Base-by-base conservation (phyloP, 2,113 vertebrate genomes). In the Dendropsophus ebraccatus region DNA sequence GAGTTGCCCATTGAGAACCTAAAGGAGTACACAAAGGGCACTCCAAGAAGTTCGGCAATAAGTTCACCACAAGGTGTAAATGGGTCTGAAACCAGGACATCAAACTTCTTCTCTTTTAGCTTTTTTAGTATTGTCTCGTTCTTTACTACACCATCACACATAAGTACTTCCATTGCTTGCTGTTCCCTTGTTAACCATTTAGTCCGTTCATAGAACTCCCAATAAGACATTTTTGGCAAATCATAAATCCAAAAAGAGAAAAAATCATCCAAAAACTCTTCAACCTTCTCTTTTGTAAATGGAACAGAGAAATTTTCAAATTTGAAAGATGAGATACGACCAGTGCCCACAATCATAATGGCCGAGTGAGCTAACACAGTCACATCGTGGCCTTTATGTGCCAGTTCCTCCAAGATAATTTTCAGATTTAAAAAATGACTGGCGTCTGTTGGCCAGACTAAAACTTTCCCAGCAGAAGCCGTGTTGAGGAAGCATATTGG, bases 341-440 rank as follows among this genome's bases (percentile, higher is more conserved):
- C 35, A 28, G 89, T 11, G 75, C 85, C 1, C 81, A 89, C 0
- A 62, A 92, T 90, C 90, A 94, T 2, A 87, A 82, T 84, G 89
- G 79, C 91, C 92, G 19, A 93, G 28, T 1, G 87, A 28, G 77
- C 92, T 82, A 90, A 50, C 56, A 96, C 91, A 0, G 94, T 95
- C 76, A 96, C 85, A 0, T 93, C 81, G 0, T 96, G 95, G 32
- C 92, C 94, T 86, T 88, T 92, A 58, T 8, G 84, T 17, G 92
- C 89, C 10, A 96, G 92, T 30, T 92, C 92, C 47, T 94, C 83
- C 4, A 97, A 85, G 8, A 96, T 88, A 11, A 88, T 81, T 74
- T 94, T 92, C 87, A 94, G 90, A 87, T 95, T 95, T 23, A 96
- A 58, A 94, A 93, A 95, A 56, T 95, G 95, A 88, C 95, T 97